Evolutionary conservation across 1,140 invertebrate genomes (phyloP).

Genomic region (Heliothis subflexa): DNA sequence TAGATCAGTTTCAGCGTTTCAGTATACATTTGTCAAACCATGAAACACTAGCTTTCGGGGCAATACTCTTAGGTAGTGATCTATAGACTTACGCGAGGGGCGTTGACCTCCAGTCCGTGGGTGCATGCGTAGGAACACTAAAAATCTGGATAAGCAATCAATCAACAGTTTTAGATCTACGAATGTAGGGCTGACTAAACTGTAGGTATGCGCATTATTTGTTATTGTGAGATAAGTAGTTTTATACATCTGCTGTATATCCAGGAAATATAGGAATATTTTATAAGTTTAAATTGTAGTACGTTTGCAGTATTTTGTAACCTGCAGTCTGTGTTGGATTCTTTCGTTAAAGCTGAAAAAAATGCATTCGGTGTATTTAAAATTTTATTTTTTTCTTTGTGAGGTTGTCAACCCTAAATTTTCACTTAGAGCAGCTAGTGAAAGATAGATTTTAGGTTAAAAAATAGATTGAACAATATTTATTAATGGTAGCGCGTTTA

Average conservation of each 20-base stretch:
- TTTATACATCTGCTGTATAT: no score
- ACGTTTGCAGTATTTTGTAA: no score
- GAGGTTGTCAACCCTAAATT: constrained; percentile 9
- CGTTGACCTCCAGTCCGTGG: constrained; percentile 50
- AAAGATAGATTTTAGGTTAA: constrained; percentile 20
- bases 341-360: background rate
- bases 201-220: no score
- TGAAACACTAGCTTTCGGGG: background rate
- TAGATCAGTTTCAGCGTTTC: background rate
- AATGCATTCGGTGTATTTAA: no score
- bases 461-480: constrained; percentile 24
- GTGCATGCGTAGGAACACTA: constrained; percentile 66
- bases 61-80: constrained; percentile 13
- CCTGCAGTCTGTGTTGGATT: background rate
- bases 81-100: background rate
- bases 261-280: no score
- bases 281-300: no score
- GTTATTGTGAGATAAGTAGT: no score
- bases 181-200: constrained; percentile 12
- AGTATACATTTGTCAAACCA: constrained; percentile 18
- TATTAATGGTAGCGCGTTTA: constrained; percentile 6
- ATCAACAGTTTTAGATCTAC: constrained; percentile 49
- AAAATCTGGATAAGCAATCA: constrained; percentile 63
- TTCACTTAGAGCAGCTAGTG: constrained; percentile 16
- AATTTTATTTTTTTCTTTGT: background rate